Evolutionary conservation across 2,888 invertebrate species (phyloP).

Genomic region (Drosophila atroscutellata): DNA sequence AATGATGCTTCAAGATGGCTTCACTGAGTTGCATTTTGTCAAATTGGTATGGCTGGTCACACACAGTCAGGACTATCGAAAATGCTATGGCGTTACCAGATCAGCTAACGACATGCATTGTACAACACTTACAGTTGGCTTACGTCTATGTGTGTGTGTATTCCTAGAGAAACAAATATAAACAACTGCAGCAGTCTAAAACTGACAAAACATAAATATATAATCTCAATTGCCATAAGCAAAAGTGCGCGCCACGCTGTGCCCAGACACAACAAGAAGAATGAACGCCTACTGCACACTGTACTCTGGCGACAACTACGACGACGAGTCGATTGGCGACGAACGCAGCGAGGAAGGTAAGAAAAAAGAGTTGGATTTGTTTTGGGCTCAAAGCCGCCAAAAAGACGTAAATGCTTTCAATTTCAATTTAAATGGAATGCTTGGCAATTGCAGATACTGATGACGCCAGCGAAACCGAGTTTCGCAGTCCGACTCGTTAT

Average conservation of each 20-base stretch:
- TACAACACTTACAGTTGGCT: constrained; percentile 24
- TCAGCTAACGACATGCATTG: neutral
- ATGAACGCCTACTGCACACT: constrained; percentile 63
- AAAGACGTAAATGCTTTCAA: constrained; percentile 17
- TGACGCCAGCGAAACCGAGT: constrained; percentile 98
- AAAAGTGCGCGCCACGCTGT: neutral
- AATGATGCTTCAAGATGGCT: neutral
- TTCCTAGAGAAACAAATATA: constrained; percentile 39
- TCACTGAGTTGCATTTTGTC: neutral
- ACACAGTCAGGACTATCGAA: constrained; percentile 5
- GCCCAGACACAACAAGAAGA: constrained; percentile 1
- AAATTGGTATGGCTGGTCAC: constrained; percentile 9
- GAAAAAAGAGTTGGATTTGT: constrained; percentile 10
- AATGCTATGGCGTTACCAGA: constrained; percentile 15
- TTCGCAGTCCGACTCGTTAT: constrained; percentile 87
- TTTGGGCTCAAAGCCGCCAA: constrained; percentile 4
- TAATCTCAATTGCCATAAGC: neutral
- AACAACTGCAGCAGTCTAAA: constrained; percentile 35
- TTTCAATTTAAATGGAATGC: constrained; percentile 19
- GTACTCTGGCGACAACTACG: constrained; percentile 63
- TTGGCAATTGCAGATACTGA: constrained; percentile 90
- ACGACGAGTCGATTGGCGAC: constrained; percentile 71
- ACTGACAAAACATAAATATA: neutral
- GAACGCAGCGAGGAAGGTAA: constrained; percentile 75
- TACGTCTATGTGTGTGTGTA: constrained; percentile 31